These are phyloP conservation scores for Hirudinaria manillensis DNA, from an alignment of 2,888 invertebrate species.

Conservation along the genomic window DNA sequence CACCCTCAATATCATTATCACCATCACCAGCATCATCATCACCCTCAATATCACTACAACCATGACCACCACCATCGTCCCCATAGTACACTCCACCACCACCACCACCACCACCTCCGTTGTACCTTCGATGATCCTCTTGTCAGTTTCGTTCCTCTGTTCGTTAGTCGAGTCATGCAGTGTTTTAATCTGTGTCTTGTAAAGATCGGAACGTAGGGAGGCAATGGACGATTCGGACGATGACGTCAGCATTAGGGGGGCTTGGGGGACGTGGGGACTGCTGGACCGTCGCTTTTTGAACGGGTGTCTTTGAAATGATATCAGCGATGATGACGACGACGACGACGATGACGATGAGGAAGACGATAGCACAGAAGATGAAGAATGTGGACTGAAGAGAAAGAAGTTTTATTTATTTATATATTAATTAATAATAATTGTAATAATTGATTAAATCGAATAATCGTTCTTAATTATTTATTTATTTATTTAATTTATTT, in stretches of 20 bases:
- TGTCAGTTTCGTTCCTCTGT: background rate
- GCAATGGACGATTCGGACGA: background rate
- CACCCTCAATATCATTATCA: background rate
- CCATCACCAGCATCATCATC: background rate
- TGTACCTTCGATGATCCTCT: background rate
- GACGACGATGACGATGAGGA: slow-evolving; percentile 3
- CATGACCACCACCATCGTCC: background rate
- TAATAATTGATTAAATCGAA: no score
- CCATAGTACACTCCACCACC: no score
- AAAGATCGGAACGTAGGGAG: background rate
- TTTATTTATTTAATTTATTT: no score
- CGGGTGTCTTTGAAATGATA: background rate
- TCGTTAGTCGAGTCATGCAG: background rate
- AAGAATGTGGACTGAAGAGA: no score
- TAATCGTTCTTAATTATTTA: no score
- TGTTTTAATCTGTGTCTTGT: background rate
- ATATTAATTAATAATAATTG: no score
- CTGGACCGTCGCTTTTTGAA: background rate
- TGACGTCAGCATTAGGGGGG: background rate
- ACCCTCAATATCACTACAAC: background rate
- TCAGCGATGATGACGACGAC: background rate
- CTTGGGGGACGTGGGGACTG: background rate
- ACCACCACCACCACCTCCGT: no score
- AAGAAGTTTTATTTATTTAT: no score
- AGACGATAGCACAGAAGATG: background rate